Base-by-base conservation (phyloP, 2,888 invertebrate species). In the Acleris holmiana region DNA sequence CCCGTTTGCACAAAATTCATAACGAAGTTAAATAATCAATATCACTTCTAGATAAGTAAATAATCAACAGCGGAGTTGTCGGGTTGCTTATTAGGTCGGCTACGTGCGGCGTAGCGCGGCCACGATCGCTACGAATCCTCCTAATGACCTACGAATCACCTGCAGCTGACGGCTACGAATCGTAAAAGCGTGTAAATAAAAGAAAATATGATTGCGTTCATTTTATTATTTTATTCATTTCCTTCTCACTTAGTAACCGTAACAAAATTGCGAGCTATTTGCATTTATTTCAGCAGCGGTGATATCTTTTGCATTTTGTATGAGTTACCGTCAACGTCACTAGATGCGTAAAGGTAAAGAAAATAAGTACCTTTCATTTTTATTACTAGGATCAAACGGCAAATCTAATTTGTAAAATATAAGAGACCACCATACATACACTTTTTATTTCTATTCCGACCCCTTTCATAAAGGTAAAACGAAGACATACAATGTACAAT, bases 131-230 rank as follows among this genome's bases (percentile, higher is more conserved):
- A 73, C 78, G 76, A 77, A 73, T 72, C 76, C 71, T 74, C 73
- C 79, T 85, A 88, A 88, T 86, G 85, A 85, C 81, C 82, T 69
- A 70, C 77, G 78, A 74, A 73, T 74, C 85, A 83, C 79, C 85
- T 88, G 86, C 82, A 80, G 71, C 76, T 86, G 88, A 86, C 86
- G 79, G 81, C 77, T 82, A 77, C 76, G 76, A 82, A 74, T 76
- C 76, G 78, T 73, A 75, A 83, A 81, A 80, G 76, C 76, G 78
- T 77, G 76, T 78, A 71, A 65, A 82, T 80, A 79, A 81, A 83
- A 80, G 77, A 76, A 80, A 81, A 78, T 77, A 73, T 69, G 75
- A 80, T 74, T 77, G 53, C 19, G 23, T 23, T 23, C 23, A 76
- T 75, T 78, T 70, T 48, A 40, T 65, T 64, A 7, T 35, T 66